Percentiles rank a stretch among this genome's conserved stretches.
phyloP scores from a whole-genome alignment of 2,113 vertebrate genomes.

The Gnathonemus echidnorhynchus region DNA sequence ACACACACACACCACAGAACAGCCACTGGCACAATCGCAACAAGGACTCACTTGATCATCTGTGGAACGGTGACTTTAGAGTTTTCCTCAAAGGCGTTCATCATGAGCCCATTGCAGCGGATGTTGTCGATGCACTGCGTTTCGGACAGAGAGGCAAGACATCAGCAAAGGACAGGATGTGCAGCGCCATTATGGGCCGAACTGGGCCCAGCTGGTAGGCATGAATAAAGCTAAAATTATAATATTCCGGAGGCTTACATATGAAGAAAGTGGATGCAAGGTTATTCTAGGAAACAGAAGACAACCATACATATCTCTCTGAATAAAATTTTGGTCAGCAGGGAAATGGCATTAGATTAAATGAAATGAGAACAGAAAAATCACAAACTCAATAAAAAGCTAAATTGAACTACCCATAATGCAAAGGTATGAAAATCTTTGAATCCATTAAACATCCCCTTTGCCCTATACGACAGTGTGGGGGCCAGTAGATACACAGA shows the following conservation, averaged over 20 bases:
- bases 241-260: neutral
- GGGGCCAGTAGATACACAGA: neutral
- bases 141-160: constrained; percentile 12
- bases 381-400: neutral
- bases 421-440: neutral
- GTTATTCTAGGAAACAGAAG: neutral
- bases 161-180: neutral
- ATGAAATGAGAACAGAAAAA: neutral
- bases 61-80: constrained; percentile 95
- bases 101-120: constrained; percentile 96
- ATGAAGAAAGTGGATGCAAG: neutral
- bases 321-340: neutral
- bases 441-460: neutral
- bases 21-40: neutral
- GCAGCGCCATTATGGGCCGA: neutral
- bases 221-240: neutral
- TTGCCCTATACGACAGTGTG: neutral
- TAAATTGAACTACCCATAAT: neutral
- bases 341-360: neutral
- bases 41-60: constrained; percentile 87
- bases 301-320: neutral
- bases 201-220: neutral
- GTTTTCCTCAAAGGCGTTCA: constrained; percentile 96
- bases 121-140: constrained; percentile 94
- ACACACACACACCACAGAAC: neutral